Conservation (phyloP, 2,797 vertebrate genomes). For the Leucoraja ocellata region DNA sequence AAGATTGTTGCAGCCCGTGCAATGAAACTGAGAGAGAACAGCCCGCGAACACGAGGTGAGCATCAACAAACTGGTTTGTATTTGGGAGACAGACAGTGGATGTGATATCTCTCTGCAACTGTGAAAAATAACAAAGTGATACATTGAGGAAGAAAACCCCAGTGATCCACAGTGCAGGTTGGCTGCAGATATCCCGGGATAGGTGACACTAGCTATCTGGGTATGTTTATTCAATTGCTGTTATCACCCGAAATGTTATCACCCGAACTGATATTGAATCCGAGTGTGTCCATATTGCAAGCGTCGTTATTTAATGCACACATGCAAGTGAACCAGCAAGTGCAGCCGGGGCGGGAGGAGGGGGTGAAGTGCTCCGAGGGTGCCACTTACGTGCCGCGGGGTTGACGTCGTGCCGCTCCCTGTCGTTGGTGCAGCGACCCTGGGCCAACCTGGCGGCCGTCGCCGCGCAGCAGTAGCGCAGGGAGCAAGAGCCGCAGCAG, state of each 20-base stretch:
- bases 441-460: slow-evolving; percentile 82
- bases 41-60: background rate
- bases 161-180: background rate
- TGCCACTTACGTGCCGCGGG: slow-evolving; percentile 74
- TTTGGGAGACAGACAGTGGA: background rate
- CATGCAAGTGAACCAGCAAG: no score
- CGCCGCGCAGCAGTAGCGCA: slow-evolving; percentile 90
- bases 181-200: no score
- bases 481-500: slow-evolving; percentile 86
- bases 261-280: background rate
- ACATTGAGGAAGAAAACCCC: background rate
- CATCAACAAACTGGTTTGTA: background rate
- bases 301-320: no score
- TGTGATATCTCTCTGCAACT: background rate
- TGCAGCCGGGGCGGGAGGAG: background rate
- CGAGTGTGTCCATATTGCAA: background rate
- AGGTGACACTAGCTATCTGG: background rate
- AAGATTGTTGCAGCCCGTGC: background rate
- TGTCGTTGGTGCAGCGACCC: slow-evolving; percentile 82
- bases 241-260: background rate
- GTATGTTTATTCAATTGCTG: background rate
- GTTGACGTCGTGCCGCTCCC: slow-evolving; percentile 68
- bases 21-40: background rate
- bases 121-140: background rate
- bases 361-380: background rate